Evolutionary conservation across 64 coral and sea anemone species (phyloP), one percentile per base, ranked within the genome.

Genomic region (Trachythela sp.): DNA sequence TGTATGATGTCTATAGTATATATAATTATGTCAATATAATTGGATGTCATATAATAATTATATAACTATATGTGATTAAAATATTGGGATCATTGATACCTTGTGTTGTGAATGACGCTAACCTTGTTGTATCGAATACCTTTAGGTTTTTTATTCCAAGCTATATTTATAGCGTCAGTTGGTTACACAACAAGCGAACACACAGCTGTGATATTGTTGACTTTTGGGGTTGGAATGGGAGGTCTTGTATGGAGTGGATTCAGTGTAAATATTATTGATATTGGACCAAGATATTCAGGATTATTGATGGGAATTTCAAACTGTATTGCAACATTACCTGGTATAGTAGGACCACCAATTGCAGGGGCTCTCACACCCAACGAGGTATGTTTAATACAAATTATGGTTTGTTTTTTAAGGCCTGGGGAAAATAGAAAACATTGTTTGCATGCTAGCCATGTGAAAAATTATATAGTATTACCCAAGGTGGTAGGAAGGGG

Each of bases 241-340:
- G 75, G 75, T 39, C 75, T 80, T 5, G 34, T 80, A 80, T 80
- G 75, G 75, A 15, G 75, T 80, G 75, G 75, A 0, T 80, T 80
- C 31, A 39, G 75, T 80, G 75, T 80, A 39, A 80, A 80, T 80
- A 20, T 29, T 6, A 80, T 80, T 37, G 75, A 80, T 36, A 80
- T 80, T 20, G 75, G 33, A 36, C 75, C 75, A 35, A 80, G 75
- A 39, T 80, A 80, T 80, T 7, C 75, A 11, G 75, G 75, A 80
- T 15, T 80, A 37, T 39, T 80, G 75, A 80, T 80, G 75, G 75
- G 75, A 39, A 80, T 80, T 20, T 38, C 75, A 37, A 80, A 80
- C 31, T 80, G 32, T 39, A 9, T 80, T 13, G 75, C 75, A 15
- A 80, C 75, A 17, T 9, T 80, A 13, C 75, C 75, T 38, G 75